Percentiles rank a stretch among this genome's conserved stretches.
Evolutionary conservation across 2,888 invertebrate genomes (phyloP).

Genomic region (Orthosia incerta): DNA sequence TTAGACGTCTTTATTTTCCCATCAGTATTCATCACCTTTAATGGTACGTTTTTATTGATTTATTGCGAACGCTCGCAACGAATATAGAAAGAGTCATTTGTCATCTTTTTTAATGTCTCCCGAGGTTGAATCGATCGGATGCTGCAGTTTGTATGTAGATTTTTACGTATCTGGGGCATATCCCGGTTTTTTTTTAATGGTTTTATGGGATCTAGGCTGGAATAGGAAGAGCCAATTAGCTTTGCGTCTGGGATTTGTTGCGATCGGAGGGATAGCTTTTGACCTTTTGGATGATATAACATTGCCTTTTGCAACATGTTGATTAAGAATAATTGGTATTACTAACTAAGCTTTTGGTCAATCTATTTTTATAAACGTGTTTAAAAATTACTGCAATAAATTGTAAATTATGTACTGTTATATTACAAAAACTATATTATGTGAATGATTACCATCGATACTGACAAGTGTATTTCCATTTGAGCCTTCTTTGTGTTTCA

Average conservation of each 20-base stretch:
- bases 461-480: neutral
- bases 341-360: neutral
- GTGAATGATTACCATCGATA: neutral
- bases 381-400: neutral
- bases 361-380: neutral
- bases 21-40: constrained; percentile 58
- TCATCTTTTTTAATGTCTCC: constrained; percentile 55
- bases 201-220: constrained; percentile 22
- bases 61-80: constrained; percentile 42
- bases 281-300: neutral
- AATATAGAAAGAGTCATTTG: constrained; percentile 58
- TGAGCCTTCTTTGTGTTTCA: neutral
- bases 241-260: constrained; percentile 17
- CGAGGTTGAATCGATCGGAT: constrained; percentile 35
- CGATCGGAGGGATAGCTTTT: neutral
- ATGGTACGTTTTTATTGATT: constrained; percentile 60
- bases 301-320: constrained; percentile 2
- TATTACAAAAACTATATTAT: neutral
- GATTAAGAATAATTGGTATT: neutral
- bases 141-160: constrained; percentile 47
- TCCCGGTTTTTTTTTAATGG: constrained; percentile 10
- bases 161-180: constrained; percentile 35
- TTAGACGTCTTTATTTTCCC: constrained; percentile 59
- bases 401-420: neutral
- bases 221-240: constrained; percentile 44